Percentiles rank a stretch among this genome's conserved stretches.
Conservation (phyloP, 2,797 vertebrate species). For the Chanos chanos region DNA sequence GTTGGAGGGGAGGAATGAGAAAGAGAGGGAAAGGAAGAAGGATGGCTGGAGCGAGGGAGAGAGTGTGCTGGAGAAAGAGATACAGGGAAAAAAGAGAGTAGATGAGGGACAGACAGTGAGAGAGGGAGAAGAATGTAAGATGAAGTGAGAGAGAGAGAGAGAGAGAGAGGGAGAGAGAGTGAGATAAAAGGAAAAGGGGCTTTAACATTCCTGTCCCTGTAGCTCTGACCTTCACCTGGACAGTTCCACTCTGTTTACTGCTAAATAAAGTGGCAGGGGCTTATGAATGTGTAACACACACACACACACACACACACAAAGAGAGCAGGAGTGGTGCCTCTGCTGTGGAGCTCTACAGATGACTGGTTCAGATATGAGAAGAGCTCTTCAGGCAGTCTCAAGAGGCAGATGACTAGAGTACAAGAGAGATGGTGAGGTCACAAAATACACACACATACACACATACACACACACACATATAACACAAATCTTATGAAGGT, state of each 20-base stretch:
- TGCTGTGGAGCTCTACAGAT: not conserved
- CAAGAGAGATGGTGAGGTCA: conserved; percentile 25
- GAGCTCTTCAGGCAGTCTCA: conserved; percentile 25
- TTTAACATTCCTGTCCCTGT: not conserved
- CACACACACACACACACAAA: no score
- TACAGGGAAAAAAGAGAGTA: not conserved
- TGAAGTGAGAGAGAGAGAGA: not conserved
- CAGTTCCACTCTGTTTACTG: not conserved
- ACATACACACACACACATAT: not conserved
- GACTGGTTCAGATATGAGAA: conserved; percentile 14
- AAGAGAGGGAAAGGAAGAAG: conserved; percentile 1
- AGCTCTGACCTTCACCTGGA: conserved; percentile 22
- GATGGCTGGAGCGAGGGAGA: not conserved
- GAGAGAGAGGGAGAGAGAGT: not conserved
- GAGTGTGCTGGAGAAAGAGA: not conserved
- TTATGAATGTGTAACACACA: not conserved
- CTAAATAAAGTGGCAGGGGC: conserved; percentile 12
- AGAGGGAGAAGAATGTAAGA: not conserved
- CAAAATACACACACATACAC: conserved; percentile 8
- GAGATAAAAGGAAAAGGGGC: not conserved
- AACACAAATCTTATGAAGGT: not conserved
- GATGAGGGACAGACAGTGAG: not conserved
- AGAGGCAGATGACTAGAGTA: conserved; percentile 7
- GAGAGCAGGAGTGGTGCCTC: not conserved
- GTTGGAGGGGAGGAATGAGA: not conserved